These are phyloP conservation scores for Clavelina lepadiformis DNA, from an alignment of 23 tunicate genomes.

Conservation along the genomic window DNA sequence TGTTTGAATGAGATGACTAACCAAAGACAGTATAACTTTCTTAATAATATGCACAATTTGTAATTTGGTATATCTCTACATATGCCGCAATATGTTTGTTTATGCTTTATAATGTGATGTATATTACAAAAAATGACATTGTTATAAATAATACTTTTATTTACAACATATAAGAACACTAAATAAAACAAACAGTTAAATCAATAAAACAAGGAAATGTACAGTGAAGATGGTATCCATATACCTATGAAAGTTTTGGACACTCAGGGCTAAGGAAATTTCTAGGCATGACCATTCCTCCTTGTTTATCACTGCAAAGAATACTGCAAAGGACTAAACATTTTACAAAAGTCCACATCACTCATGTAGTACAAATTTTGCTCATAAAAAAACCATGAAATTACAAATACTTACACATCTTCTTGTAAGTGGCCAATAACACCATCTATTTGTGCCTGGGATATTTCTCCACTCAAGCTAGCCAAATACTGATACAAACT, in stretches of 20 bases:
- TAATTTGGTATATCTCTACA: too few species aligned
- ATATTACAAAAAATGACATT: too few species aligned
- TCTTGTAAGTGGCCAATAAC: constrained; percentile 59
- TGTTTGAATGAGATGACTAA: too few species aligned
- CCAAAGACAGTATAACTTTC: too few species aligned
- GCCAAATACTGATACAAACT: constrained; percentile 68
- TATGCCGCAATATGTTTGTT: too few species aligned
- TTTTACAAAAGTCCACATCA: not conserved
- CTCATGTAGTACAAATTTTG: not conserved
- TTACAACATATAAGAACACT: too few species aligned
- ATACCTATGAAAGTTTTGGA: constrained; percentile 69
- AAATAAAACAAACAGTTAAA: too few species aligned
- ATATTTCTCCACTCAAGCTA: constrained; percentile 58
- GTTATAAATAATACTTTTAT: too few species aligned
- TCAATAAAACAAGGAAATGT: too few species aligned
- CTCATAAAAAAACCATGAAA: not conserved
- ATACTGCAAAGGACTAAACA: not conserved
- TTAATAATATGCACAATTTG: too few species aligned
- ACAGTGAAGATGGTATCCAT: too few species aligned
- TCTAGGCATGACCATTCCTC: constrained; percentile 93
- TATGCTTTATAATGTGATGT: too few species aligned
- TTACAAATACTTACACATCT: constrained; percentile 61
- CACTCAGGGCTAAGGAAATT: constrained; percentile 84
- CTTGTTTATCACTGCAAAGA: constrained; percentile 68
- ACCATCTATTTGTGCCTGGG: constrained; percentile 65